A percentile compares a stretch with the other conserved stretches of the same genome.
These are phyloP conservation scores for Crypturellus tataupa DNA, from an alignment of 2,797 vertebrate species.

Conservation along the genomic window DNA sequence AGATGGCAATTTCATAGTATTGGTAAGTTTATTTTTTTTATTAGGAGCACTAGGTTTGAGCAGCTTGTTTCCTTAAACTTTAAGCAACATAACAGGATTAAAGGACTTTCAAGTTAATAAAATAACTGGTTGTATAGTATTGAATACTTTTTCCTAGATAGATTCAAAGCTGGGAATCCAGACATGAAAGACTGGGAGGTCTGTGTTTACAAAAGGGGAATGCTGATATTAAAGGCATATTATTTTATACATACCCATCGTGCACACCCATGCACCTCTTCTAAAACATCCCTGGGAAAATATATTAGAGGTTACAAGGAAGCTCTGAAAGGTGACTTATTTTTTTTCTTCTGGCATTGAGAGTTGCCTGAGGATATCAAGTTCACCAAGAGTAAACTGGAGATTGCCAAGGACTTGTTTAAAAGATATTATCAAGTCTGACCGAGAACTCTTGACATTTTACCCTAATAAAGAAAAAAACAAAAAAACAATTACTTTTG, in stretches of 20 bases:
- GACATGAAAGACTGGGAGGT: background rate
- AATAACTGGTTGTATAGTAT: background rate
- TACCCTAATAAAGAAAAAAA: constrained; percentile 5
- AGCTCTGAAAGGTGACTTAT: constrained; percentile 79
- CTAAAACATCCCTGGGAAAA: background rate
- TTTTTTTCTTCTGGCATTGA: constrained; percentile 77
- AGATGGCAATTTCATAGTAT: constrained; percentile 99
- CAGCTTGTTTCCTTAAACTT: background rate
- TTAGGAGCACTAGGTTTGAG: background rate
- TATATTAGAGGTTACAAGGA: background rate
- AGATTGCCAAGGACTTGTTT: constrained; percentile 88
- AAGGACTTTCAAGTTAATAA: background rate
- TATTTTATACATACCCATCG: background rate
- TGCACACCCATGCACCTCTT: background rate
- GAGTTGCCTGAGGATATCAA: constrained; percentile 80
- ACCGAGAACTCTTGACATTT: constrained; percentile 86
- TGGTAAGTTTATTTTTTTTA: constrained; percentile 81
- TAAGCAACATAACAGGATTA: background rate
- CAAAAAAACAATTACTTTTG: background rate
- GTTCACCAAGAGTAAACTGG: constrained; percentile 85
- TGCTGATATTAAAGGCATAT: background rate
- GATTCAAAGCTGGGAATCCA: background rate
- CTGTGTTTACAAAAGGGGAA: background rate
- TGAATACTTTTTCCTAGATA: background rate
- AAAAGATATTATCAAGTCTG: constrained; percentile 81